A percentile compares a stretch with the other conserved stretches of the same genome.
phyloP scores from a whole-genome alignment of 2,797 vertebrate genomes.

The Silurus aristotelis region DNA sequence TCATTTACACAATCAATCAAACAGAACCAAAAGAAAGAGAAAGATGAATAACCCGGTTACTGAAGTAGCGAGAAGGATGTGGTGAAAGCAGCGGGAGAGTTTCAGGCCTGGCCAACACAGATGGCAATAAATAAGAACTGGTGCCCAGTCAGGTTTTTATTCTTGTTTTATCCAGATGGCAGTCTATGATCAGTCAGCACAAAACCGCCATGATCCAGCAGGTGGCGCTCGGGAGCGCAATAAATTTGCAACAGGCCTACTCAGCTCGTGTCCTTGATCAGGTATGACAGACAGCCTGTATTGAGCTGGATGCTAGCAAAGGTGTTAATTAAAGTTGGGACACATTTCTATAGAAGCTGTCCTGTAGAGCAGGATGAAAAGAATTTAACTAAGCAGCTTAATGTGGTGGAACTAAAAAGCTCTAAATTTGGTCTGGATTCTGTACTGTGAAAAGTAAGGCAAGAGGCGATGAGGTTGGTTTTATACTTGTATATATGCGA shows the following conservation, averaged over 20 bases:
- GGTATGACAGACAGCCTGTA: conserved; percentile 15
- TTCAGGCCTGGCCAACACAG: conserved; percentile 55
- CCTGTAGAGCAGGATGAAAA: neutral
- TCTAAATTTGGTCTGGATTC: neutral
- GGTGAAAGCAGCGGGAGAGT: conserved; percentile 13
- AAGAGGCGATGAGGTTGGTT: too few species aligned
- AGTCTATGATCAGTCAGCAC: conserved; percentile 37
- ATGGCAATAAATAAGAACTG: conserved; percentile 62
- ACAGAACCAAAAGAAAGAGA: neutral
- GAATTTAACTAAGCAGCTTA: neutral
- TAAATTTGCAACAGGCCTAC: neutral
- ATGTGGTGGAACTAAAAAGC: neutral
- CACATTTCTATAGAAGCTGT: conserved; percentile 25
- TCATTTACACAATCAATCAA: neutral
- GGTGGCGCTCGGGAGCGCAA: conserved; percentile 41
- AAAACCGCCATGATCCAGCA: conserved; percentile 45
- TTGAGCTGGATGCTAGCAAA: conserved; percentile 6
- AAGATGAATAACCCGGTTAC: conserved; percentile 24
- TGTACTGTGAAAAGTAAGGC: neutral
- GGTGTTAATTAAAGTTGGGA: conserved; percentile 31
- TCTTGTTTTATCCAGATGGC: conserved; percentile 67
- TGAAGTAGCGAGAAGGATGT: neutral
- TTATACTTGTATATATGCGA: neutral
- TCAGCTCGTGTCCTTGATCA: conserved; percentile 7
- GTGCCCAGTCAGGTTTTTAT: conserved; percentile 50